These are phyloP conservation scores for Vultur gryphus DNA, from an alignment of 2,797 vertebrate species.

Conservation along the genomic window DNA sequence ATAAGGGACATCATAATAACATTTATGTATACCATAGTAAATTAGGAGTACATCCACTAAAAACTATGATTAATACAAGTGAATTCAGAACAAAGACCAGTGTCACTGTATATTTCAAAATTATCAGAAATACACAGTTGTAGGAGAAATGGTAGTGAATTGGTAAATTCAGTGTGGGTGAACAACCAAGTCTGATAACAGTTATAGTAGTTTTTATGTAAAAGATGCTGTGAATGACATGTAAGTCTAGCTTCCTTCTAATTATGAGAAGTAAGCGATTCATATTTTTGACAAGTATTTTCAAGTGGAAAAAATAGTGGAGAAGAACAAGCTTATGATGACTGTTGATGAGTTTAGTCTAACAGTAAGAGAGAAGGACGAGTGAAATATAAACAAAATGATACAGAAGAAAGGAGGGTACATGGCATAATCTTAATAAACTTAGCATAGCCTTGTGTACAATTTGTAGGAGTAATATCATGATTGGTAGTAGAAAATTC, in stretches of 20 bases:
- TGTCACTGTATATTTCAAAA: not conserved
- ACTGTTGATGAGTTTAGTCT: not conserved
- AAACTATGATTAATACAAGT: not conserved
- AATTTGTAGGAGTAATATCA: not conserved
- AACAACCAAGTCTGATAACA: not conserved
- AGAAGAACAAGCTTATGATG: not conserved
- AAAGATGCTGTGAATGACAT: not conserved
- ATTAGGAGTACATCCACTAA: not conserved
- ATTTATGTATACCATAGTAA: not conserved
- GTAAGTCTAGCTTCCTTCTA: not conserved
- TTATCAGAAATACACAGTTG: not conserved
- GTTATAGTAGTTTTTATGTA: not conserved
- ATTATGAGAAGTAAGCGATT: not conserved
- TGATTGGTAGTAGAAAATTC: not conserved
- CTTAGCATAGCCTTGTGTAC: not conserved
- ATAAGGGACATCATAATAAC: not conserved
- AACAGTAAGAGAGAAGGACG: not conserved
- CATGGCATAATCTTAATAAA: not conserved
- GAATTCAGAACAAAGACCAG: not conserved
- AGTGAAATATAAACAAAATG: not conserved
- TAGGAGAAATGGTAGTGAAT: not conserved
- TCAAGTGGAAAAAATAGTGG: not conserved
- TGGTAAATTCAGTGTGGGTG: not conserved
- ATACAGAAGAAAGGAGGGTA: not conserved
- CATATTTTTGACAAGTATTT: not conserved